Conservation (phyloP, 2,888 invertebrate species). For the Eulithis prunata region DNA sequence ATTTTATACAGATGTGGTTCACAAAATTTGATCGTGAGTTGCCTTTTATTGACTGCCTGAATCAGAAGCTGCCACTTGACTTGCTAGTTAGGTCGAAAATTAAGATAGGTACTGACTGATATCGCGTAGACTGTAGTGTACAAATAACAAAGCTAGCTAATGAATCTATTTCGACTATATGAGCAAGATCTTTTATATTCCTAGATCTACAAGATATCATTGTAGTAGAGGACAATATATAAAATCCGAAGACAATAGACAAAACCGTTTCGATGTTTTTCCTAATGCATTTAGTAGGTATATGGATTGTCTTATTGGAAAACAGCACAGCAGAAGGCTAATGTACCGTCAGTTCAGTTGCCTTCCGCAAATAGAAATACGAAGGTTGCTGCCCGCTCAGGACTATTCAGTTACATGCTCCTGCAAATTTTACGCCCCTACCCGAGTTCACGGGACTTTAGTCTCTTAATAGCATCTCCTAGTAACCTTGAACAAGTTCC, state of each 20-base stretch:
- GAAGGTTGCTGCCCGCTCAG: constrained; percentile 75
- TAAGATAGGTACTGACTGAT: neutral
- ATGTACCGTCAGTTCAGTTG: constrained; percentile 68
- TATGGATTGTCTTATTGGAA: constrained; percentile 59
- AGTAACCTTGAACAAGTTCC: constrained; percentile 44
- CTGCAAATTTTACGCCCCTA: constrained; percentile 52
- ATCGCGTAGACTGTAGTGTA: neutral
- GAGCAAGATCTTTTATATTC: neutral
- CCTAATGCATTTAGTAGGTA: no score
- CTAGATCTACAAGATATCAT: no score
- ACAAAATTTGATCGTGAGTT: constrained; percentile 31
- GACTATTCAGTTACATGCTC: constrained; percentile 63
- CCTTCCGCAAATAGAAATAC: constrained; percentile 74
- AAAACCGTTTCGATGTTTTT: no score
- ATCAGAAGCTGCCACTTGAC: constrained; percentile 23
- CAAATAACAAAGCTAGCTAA: neutral
- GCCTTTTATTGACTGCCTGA: constrained; percentile 17
- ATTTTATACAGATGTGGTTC: constrained; percentile 36
- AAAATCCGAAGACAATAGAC: no score
- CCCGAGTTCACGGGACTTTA: constrained; percentile 35
- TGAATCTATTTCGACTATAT: neutral
- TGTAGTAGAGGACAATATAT: no score
- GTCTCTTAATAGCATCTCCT: constrained; percentile 39
- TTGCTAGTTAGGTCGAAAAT: constrained; percentile 1
- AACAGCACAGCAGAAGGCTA: constrained; percentile 76